Base-by-base conservation (phyloP, 2,797 vertebrate genomes). In the Sebastolobus altivelis region DNA sequence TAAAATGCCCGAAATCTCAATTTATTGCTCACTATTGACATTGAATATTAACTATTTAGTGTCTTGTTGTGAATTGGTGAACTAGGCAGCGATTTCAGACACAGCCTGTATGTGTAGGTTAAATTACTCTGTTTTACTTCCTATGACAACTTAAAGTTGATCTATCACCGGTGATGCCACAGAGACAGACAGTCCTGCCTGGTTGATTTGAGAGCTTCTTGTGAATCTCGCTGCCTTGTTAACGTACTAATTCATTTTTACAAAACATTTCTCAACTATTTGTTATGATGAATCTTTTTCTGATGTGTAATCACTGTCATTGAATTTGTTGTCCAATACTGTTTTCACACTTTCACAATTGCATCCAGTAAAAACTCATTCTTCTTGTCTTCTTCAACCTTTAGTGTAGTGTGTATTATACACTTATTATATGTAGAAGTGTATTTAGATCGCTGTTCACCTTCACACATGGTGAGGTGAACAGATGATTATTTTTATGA, bases 31-130 rank as follows among this genome's bases (percentile, higher is more conserved):
- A 46, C 25, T 22, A 1, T 16, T 65, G 25, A 65, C 20, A 49
- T 0, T 49, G 46, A 12, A 0, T 11, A 25, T 55, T 46, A 0
- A 60, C 16, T 59, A 59, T 59, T 33, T 20, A 1, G 9, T 60
- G 18, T 60, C 16, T 60, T 14, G 25, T 58, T 29, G 11, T 29
- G 25, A 58, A 58, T 16, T 14, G 43, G 43, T 18, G 43, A 58
- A 58, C 25, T 4, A 58, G 55, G 13, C 1, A 1, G 55, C 8
- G 0, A 1, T 58, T 58, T 27, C 10, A 27, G 25, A 58, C 55
- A 14, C 55, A 58, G 27, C 22, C 25, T 14, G 55, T 29, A 58
- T 0, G 22, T 46, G 5, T 25, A 25, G 27, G 55, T 58, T 29
- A 18, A 20, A 8, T 20, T 52, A 20, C 46, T 52, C 20, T 7